These are phyloP conservation scores for Pseudeuparius sepicola DNA, from an alignment of 2,888 invertebrate species.

Conservation along the genomic window DNA sequence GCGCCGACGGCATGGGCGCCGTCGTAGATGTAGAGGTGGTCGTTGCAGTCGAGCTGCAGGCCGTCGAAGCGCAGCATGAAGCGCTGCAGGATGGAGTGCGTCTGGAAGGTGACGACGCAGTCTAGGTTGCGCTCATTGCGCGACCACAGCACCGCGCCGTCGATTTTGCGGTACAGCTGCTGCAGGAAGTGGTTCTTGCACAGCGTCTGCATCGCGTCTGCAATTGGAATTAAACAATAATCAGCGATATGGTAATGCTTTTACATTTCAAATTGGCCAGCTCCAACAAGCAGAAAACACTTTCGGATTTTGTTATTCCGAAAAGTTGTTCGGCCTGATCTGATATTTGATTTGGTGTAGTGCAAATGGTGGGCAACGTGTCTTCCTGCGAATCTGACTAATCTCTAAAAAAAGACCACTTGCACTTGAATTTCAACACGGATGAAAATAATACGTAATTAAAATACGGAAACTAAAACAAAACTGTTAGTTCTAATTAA, in stretches of 20 bases:
- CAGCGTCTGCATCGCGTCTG: constrained; percentile 83
- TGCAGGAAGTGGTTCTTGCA: constrained; percentile 86
- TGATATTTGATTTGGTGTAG: no score
- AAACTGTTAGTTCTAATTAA: no score
- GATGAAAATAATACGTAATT: no score
- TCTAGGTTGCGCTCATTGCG: constrained; percentile 84
- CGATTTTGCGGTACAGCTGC: constrained; percentile 81
- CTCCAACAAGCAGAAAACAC: background rate
- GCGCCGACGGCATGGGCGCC: constrained; percentile 83
- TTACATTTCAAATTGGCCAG: constrained; percentile 1
- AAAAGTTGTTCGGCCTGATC: no score
- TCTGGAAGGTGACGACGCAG: constrained; percentile 90
- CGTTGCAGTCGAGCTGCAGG: constrained; percentile 87
- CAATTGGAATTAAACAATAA: constrained; percentile 36
- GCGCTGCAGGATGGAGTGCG: constrained; percentile 85
- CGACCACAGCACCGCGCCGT: constrained; percentile 83
- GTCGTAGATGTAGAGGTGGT: constrained; percentile 86
- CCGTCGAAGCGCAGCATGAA: constrained; percentile 91
- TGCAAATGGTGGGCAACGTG: no score
- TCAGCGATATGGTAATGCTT: no score
- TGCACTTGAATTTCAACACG: no score
- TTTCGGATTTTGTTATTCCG: no score
- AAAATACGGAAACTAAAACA: no score
- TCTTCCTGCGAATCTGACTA: no score
- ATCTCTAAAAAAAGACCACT: no score